Base-by-base conservation (phyloP, 2,888 invertebrate genomes). In the Lithophane leautieri region DNA sequence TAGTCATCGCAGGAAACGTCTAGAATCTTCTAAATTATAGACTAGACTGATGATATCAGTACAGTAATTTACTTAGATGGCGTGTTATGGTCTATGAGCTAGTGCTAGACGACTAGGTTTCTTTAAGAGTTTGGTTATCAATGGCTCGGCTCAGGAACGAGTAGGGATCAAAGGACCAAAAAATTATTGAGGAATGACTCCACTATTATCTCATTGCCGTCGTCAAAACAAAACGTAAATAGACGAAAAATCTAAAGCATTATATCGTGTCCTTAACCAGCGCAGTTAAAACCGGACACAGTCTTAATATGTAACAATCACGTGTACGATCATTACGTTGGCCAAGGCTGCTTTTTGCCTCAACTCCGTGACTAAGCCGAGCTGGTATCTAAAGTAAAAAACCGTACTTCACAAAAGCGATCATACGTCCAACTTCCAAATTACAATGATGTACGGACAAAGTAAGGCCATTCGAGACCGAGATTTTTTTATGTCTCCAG, bases 331-430 rank as follows among this genome's bases (percentile, higher is more conserved):
- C 91, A 92, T 93, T 92, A 93, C 92, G 88, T 89, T 88, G 85
- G 89, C 89, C 94, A 95, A 96, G 95, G 95, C 89, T 93, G 86
- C 90, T 95, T 95, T 95, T 95, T 95, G 94, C 93, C 83, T 83
- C 78, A 85, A 86, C 91, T 87, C 90, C 93, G 91, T 95, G 94
- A 95, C 95, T 95, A 93, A 95, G 89, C 68, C 78, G 56, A 73
- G 67, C 71, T 62, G 83, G 70, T 69, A 70, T 62, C 79, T 63
- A 12, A 68, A 44, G 76, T 78, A 86, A 81, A 87, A 86, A 79
- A 80, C 61, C 63, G 73, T 79, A 78, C 71, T 78, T 79, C 50
- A 80, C 78, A 68, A 86, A 86, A 88, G 79, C 69, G 83, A 77
- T 78, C 75, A 78, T 79, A 81, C 81, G 63, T 73, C 61, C 67